Conservation (phyloP, 2,888 invertebrate genomes). For the Chalcis sispes region DNA sequence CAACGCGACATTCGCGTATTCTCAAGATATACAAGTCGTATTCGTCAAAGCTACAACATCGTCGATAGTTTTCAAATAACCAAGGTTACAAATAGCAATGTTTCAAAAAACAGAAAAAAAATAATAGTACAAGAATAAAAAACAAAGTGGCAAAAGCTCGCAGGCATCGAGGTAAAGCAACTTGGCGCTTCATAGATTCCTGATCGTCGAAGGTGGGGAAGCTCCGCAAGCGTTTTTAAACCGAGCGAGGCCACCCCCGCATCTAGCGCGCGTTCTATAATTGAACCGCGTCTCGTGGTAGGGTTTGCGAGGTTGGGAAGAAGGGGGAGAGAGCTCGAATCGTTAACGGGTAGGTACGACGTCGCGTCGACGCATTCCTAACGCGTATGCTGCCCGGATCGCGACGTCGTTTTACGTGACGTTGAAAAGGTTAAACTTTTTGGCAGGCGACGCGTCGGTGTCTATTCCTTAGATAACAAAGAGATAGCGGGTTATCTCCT, state of each 20-base stretch:
- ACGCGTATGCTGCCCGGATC: constrained; percentile 67
- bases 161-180: no score
- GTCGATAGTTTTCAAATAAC: no score
- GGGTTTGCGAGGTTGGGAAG: background rate
- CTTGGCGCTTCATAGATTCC: constrained; percentile 63
- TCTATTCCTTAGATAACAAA: no score
- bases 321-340: constrained; percentile 20
- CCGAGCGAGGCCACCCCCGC: constrained; percentile 61
- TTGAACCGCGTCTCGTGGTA: constrained; percentile 29
- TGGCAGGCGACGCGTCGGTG: constrained; percentile 57
- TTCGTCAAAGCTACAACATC: no score
- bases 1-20: no score
- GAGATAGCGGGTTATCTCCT: no score
- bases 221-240: constrained; percentile 69
- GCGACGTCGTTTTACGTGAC: constrained; percentile 70
- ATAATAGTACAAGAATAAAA: background rate
- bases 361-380: constrained; percentile 29
- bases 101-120: background rate
- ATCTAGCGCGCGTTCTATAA: constrained; percentile 57
- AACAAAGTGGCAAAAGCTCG: background rate
- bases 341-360: constrained; percentile 43
- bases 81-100: background rate
- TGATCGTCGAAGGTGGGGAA: constrained; percentile 69
- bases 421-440: constrained; percentile 72
- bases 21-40: background rate